A percentile compares a stretch with the other conserved stretches of the same genome.
phyloP scores from a whole-genome alignment of 2,888 invertebrate genomes.

The Pristionchus entomophagus region DNA sequence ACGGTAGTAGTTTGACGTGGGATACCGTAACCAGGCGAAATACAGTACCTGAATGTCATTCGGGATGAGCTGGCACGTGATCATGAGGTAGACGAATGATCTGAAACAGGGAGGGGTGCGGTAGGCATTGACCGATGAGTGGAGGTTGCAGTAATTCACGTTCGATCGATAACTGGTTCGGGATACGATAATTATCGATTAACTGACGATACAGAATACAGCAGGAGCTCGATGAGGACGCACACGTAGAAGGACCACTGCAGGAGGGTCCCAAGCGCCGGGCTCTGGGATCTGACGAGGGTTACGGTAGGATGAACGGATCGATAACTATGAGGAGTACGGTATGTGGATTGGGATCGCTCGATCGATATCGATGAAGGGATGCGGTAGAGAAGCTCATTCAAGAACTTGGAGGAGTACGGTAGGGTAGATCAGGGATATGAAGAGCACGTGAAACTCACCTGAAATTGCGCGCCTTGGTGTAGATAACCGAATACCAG shows the following conservation, averaged over 20 bases:
- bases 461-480: slow-evolving; percentile 58
- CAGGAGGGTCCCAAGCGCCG: background rate
- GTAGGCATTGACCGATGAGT: background rate
- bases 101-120: background rate
- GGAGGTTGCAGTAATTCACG: no score
- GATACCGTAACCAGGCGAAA: background rate
- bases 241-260: slow-evolving; percentile 37
- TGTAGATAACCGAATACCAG: slow-evolving; percentile 70
- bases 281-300: background rate
- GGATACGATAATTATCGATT: background rate
- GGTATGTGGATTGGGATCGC: no score
- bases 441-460: no score
- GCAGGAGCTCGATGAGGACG: slow-evolving; percentile 21
- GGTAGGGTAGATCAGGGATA: background rate
- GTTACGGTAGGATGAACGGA: no score
- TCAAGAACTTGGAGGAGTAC: background rate
- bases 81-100: background rate
- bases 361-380: no score
- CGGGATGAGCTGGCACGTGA: background rate
- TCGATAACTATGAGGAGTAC: no score
- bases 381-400: no score
- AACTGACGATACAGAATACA: background rate
- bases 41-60: slow-evolving; percentile 11
- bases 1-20: background rate
- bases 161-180: background rate